Evolutionary conservation across 2,797 vertebrate genomes (phyloP), one percentile per base, ranked within the genome.

Genomic region (Argyrosomus regius): DNA sequence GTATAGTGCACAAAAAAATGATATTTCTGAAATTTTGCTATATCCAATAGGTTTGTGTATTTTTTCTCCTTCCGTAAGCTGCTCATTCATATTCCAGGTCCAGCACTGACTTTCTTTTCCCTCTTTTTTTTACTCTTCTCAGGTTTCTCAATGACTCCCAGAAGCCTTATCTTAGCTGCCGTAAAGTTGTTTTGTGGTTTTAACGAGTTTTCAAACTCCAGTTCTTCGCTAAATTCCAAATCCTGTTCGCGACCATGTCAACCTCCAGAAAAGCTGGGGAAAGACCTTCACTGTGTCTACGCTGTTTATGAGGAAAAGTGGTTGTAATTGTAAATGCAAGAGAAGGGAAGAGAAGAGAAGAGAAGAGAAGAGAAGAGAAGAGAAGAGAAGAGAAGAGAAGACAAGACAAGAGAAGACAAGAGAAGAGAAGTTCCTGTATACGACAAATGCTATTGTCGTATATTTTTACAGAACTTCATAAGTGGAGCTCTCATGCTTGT

Each of bases 121-220:
- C 24, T 66, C 50, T 48, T 52, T 57, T 57, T 78, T 81, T 83
- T 80, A 82, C 59, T 77, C 59, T 64, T 78, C 75, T 78, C 66
- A 68, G 57, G 86, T 86, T 84, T 78, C 84, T 61, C 61, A 82
- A 86, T 74, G 65, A 78, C 71, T 90, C 82, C 79, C 81, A 81
- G 71, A 45, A 64, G 85, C 53, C 70, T 64, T 72, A 67, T 83
- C 61, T 73, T 53, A 72, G 59, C 71, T 77, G 75, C 68, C 20
- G 50, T 80, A 80, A 89, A 88, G 78, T 63, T 88, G 79, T 87
- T 78, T 64, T 73, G 73, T 70, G 82, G 58, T 70, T 87, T 81
- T 77, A 80, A 84, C 63, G 78, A 72, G 62, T 84, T 83, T 82
- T 71, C 59, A 81, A 72, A 71, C 56, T 77, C 28, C 11, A 41